phyloP scores from a whole-genome alignment of 2,888 invertebrate species.

The Drosophila birchii region DNA sequence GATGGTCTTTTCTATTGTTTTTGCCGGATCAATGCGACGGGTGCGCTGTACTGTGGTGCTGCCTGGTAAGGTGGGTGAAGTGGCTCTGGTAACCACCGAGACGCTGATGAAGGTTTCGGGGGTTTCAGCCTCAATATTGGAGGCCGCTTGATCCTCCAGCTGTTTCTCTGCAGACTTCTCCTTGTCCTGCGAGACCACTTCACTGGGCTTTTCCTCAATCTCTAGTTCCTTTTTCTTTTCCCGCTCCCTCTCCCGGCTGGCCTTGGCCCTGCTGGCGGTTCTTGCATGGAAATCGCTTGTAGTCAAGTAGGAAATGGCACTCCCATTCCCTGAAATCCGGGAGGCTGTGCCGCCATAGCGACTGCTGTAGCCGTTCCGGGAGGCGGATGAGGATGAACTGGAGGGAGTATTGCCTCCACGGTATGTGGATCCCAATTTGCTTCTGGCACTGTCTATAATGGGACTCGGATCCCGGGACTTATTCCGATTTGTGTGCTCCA shows the following conservation, averaged over 20 bases:
- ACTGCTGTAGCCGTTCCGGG: slow-evolving; percentile 60
- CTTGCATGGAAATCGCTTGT: slow-evolving; percentile 83
- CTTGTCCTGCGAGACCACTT: slow-evolving; percentile 2
- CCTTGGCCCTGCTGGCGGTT: slow-evolving; percentile 79
- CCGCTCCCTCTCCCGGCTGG: slow-evolving; percentile 83
- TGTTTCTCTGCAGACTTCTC: slow-evolving; percentile 9
- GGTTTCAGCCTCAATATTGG: neutral
- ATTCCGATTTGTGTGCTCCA: slow-evolving; percentile 81
- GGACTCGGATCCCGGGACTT: slow-evolving; percentile 87
- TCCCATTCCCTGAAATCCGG: slow-evolving; percentile 42
- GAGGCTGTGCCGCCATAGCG: slow-evolving; percentile 34
- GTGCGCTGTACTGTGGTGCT: slow-evolving; percentile 87
- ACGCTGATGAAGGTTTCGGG: slow-evolving; percentile 85
- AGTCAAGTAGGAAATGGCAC: slow-evolving; percentile 82
- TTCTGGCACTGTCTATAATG: slow-evolving; percentile 78
- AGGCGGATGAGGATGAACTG: slow-evolving; percentile 38
- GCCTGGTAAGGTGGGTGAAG: slow-evolving; percentile 90
- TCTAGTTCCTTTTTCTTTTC: slow-evolving; percentile 36
- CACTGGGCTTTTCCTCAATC: slow-evolving; percentile 17
- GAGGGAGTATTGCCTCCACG: slow-evolving; percentile 45
- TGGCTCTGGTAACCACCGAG: slow-evolving; percentile 89
- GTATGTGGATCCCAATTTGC: slow-evolving; percentile 84
- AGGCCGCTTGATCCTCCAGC: neutral
- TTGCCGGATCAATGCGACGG: slow-evolving; percentile 90
- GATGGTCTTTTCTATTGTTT: slow-evolving; percentile 90